Conservation (phyloP, 1,140 invertebrate species). For the Thaumatotibia leucotreta region DNA sequence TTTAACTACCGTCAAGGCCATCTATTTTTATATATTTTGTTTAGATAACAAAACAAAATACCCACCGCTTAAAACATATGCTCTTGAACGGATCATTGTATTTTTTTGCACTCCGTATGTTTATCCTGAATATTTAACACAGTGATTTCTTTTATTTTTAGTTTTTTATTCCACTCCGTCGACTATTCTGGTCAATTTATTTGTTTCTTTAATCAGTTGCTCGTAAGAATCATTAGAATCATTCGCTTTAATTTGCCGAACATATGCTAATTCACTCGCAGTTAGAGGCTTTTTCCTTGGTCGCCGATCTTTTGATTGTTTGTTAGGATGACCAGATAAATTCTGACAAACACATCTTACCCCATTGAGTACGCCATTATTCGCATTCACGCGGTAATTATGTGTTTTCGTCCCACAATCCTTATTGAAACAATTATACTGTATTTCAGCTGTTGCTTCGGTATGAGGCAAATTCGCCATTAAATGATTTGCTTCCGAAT, state of each 20-base stretch:
- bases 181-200: background rate
- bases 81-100: too few species aligned
- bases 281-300: background rate
- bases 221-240: background rate
- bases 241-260: background rate
- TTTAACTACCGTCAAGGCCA: too few species aligned
- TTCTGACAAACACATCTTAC: background rate
- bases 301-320: background rate
- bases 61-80: too few species aligned
- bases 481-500: background rate
- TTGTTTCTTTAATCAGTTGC: background rate
- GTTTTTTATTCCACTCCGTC: background rate
- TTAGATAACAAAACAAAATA: too few species aligned
- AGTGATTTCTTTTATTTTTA: too few species aligned
- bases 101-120: too few species aligned
- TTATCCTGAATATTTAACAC: too few species aligned
- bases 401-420: background rate
- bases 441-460: background rate
- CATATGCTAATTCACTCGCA: background rate
- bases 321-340: background rate
- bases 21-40: too few species aligned
- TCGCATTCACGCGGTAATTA: background rate
- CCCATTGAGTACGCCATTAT: background rate
- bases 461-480: background rate
- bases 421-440: background rate